These are phyloP conservation scores for Pseudopodoces humilis DNA, from an alignment of 2,113 vertebrate genomes.

Conservation along the genomic window DNA sequence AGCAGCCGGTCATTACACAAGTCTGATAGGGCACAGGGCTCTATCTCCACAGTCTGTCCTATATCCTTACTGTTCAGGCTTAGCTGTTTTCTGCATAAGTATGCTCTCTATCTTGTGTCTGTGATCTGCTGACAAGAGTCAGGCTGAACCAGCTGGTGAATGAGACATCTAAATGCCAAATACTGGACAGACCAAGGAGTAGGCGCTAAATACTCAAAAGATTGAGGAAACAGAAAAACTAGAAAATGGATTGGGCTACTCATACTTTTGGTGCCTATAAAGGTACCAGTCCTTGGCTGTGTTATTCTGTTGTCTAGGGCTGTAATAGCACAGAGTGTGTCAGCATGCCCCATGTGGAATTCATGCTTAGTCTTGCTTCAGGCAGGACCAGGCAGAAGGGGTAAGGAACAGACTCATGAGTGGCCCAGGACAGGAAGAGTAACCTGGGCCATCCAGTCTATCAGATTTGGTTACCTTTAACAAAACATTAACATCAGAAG, in stretches of 20 bases:
- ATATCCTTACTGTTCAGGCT: not conserved
- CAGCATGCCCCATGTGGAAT: not conserved
- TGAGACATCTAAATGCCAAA: not conserved
- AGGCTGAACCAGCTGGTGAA: not conserved
- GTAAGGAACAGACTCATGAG: not conserved
- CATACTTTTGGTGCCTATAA: not conserved
- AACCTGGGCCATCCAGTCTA: not conserved
- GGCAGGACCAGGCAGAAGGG: not conserved
- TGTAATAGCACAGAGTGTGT: not conserved
- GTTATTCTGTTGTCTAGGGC: not conserved
- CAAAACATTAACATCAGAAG: not conserved
- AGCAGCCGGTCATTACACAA: not conserved
- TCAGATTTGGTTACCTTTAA: not conserved
- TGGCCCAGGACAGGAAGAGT: not conserved
- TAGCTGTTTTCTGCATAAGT: not conserved
- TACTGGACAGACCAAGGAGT: not conserved
- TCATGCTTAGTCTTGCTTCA: not conserved
- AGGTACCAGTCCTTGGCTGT: not conserved
- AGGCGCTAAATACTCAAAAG: not conserved
- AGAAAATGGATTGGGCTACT: not conserved
- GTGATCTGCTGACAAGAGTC: not conserved
- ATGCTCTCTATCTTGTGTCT: not conserved
- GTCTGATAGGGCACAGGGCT: accelerated
- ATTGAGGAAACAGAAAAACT: not conserved
- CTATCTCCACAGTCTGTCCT: not conserved